These are phyloP conservation scores for Symphodus melops DNA, from an alignment of 2,113 vertebrate genomes.

Conservation along the genomic window DNA sequence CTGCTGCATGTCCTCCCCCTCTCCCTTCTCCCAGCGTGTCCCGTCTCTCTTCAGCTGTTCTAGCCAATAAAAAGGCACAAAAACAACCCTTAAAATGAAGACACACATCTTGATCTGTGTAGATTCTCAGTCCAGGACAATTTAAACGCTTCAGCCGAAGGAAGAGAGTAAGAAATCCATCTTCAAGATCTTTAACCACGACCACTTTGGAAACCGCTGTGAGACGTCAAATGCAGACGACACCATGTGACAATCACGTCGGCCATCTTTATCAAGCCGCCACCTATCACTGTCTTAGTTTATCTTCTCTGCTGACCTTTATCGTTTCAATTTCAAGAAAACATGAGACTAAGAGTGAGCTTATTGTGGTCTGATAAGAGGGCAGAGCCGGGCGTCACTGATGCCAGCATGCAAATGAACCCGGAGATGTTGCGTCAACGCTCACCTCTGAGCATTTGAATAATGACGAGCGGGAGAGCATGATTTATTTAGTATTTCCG, in stretches of 20 bases:
- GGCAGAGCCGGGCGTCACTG: conserved; percentile 21
- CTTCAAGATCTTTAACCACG: too few relatives aligned
- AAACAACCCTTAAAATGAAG: too few relatives aligned
- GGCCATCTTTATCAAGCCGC: neutral
- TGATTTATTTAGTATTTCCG: conserved; percentile 26
- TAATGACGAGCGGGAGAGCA: conserved; percentile 20
- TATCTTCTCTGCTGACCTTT: conserved; percentile 25
- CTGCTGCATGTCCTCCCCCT: too few relatives aligned
- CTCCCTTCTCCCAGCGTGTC: too few relatives aligned
- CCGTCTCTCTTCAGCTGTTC: too few relatives aligned
- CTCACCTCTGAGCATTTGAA: conserved; percentile 57
- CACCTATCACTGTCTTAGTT: neutral
- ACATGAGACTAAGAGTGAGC: conserved; percentile 45
- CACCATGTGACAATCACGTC: neutral
- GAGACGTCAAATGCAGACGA: too few relatives aligned
- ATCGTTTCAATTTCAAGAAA: conserved; percentile 49
- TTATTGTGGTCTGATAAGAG: conserved; percentile 36
- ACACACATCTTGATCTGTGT: too few relatives aligned
- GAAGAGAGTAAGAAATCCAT: too few relatives aligned
- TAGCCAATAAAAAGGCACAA: too few relatives aligned
- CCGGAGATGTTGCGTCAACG: conserved; percentile 38
- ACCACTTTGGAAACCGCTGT: too few relatives aligned
- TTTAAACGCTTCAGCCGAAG: too few relatives aligned
- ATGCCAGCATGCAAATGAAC: conserved; percentile 58
- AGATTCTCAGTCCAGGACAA: too few relatives aligned